Base-by-base conservation (phyloP, 2,113 vertebrate genomes). In the Tinamus guttatus region DNA sequence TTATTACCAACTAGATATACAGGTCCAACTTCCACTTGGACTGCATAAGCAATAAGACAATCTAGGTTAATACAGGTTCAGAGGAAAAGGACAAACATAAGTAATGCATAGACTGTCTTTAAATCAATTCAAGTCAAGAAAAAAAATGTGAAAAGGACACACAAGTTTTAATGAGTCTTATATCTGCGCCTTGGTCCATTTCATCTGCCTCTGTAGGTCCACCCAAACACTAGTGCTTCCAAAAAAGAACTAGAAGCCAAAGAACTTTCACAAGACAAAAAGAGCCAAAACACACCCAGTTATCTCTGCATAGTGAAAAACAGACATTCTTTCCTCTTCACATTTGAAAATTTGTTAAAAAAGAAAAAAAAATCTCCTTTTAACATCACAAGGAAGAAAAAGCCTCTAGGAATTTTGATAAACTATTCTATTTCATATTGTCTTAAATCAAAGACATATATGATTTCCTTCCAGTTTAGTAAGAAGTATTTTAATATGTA, bases 201-300 rank as follows among this genome's bases (percentile, higher is more conserved):
- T 76, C 0, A 1, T 18, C 14, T n/a, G 3, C 32, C 64, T 28
- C 6, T 38, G 7, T n/a, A 60, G 15, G 11, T 49, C 18, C 22
- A 9, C 9, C 36, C 28, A 59, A 69, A 52, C 5, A 13, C 1
- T 3, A 63, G 5, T 24, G 13, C 1, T 49, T 71, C 5, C 6
- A 6, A 25, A 0, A 8, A 21, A 8, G 0, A 1, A 7, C 20
- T 49, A 34, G 25, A 38, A 81, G 11, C 2, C 9, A 43, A 4
- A 49, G 22, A 41, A 43, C 11, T 27, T 62, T 60, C 65, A 2
- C 15, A 30, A 54, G 28, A 30, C 36, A 15, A 2, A 3, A 9
- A 7, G 18, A 77, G 22, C 25, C 5, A 59, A 86, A 89, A 52
- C 13, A 41, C 38, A 34, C 1, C 14, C 59, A 69, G 11, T 5